These are phyloP conservation scores for Papilio aristodemus DNA, from an alignment of 1,140 invertebrate species.

Conservation along the genomic window DNA sequence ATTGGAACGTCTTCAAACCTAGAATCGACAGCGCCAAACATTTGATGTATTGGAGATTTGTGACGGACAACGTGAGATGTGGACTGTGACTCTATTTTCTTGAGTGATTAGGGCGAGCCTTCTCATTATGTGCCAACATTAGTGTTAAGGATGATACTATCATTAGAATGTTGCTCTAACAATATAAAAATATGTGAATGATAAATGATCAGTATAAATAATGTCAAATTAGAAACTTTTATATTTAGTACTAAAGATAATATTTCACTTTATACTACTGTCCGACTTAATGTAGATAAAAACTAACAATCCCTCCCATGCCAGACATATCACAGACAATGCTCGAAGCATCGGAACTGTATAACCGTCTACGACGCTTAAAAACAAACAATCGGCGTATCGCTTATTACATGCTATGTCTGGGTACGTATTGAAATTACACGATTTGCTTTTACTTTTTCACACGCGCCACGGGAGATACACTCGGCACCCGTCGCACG, in stretches of 20 bases:
- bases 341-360: neutral
- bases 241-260: too few species aligned
- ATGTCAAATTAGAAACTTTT: too few species aligned
- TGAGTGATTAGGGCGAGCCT: neutral
- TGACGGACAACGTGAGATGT: neutral
- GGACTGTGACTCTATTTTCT: neutral
- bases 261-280: neutral
- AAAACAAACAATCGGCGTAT: constrained; percentile 11
- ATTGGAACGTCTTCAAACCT: constrained; percentile 4
- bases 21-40: neutral
- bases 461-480: constrained; percentile 69
- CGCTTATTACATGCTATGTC: constrained; percentile 26
- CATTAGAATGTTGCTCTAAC: too few species aligned
- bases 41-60: neutral
- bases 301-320: neutral
- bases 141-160: neutral
- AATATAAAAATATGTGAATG: too few species aligned
- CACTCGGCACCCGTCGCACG: constrained; percentile 66
- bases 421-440: constrained; percentile 40
- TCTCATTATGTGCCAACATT: neutral
- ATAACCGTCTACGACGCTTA: neutral
- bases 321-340: constrained; percentile 14
- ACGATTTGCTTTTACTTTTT: constrained; percentile 71
- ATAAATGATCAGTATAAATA: too few species aligned
- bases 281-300: neutral